Conservation (phyloP, 2,797 vertebrate species). For the Danio jaintianensis region DNA sequence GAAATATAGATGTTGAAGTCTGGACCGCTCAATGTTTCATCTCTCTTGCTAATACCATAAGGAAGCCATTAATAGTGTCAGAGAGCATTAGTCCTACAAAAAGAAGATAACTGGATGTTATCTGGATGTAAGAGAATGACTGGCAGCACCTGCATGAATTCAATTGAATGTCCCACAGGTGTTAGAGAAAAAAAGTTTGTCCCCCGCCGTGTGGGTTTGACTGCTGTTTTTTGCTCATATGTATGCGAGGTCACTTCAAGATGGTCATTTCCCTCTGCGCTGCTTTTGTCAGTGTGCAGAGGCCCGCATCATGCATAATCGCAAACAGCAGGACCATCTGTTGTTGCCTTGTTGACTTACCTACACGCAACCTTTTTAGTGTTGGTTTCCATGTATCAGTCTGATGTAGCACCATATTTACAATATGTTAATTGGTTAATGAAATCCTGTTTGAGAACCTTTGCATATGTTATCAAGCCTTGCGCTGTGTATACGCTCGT, state of each 20-base stretch:
- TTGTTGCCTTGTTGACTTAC: conserved; percentile 83
- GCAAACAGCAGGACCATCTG: conserved; percentile 83
- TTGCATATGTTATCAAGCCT: conserved; percentile 76
- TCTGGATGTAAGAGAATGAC: conserved; percentile 80
- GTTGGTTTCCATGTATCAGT: conserved; percentile 79
- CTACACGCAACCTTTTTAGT: conserved; percentile 80
- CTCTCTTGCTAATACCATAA: conserved; percentile 82
- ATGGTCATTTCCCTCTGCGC: conserved; percentile 63
- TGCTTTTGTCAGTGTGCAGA: conserved; percentile 75
- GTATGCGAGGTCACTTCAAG: conserved; percentile 72
- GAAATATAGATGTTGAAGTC: conserved; percentile 85
- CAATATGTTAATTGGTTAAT: conserved; percentile 82
- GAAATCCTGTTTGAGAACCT: conserved; percentile 71
- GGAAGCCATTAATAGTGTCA: conserved; percentile 84
- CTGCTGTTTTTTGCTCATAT: conserved; percentile 60
- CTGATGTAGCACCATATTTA: conserved; percentile 80
- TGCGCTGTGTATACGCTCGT: conserved; percentile 65
- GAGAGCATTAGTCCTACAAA: conserved; percentile 79
- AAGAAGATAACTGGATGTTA: conserved; percentile 81
- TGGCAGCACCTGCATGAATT: conserved; percentile 80
- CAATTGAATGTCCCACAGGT: conserved; percentile 73
- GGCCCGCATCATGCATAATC: conserved; percentile 82
- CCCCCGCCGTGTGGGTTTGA: conserved; percentile 64
- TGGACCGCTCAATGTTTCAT: conserved; percentile 80
- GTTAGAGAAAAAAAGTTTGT: conserved; percentile 68